Evolutionary conservation across 1,140 invertebrate species (phyloP), one percentile per base, ranked within the genome.

Genomic region (Cylas formicarius): DNA sequence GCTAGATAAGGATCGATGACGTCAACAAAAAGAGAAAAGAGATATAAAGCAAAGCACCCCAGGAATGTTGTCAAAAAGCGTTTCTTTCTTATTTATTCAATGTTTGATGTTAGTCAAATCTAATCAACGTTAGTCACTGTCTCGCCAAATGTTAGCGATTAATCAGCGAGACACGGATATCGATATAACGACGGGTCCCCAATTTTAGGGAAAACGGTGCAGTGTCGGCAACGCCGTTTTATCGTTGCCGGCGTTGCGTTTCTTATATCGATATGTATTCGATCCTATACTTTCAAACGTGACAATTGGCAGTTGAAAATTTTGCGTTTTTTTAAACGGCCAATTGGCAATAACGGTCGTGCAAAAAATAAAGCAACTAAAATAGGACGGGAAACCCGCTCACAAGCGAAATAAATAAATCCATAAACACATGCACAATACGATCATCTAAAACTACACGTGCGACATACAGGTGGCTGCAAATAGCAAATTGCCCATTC

Each of bases 1-100:
- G 86, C 88, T 82, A 87, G 74, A 75, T 86, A 88, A 75, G 72
- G 75, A 71, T 80, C 77, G 66, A 70, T 72, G 58, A 57, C 62
- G 63, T 65, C 62, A 67, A 64, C 62, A 63, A 58, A 57, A 54
- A 63, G 58, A 64, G 63, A 61, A 65, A 62, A 67, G 58, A 59
- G 48, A 64, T 56, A 62, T 65, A 52, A 64, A 65, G 63, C 63
- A 56, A 65, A 65, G 63, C 63, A 63, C 61, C 63, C 63, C 60
- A 61, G 63, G 63, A 63, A 58, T 47, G 44, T 53, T 49, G 29
- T 39, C 35, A 48, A 48, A 33, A 32, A 41, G 29, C 28, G 13
- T 24, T 48, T 23, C 29, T 31, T 5, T 31, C 5, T 31, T 11
- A 16, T 31, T 7, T 11, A 31, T 31, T 16, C 18, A 17, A 5